Base-by-base conservation (phyloP, 2,113 vertebrate genomes). In the Myxocyprinus asiaticus region DNA sequence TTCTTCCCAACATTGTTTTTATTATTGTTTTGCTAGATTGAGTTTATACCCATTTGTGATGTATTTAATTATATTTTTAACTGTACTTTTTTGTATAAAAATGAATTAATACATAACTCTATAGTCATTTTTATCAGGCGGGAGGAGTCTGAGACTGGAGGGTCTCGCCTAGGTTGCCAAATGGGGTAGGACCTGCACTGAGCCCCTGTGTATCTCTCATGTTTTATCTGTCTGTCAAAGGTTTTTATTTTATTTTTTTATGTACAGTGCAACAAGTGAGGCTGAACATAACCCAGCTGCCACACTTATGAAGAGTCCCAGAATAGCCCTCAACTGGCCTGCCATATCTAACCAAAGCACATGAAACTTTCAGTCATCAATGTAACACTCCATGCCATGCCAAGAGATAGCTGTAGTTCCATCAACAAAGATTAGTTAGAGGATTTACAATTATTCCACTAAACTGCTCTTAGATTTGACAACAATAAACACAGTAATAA, bases 251-350 rank as follows among this genome's bases (percentile, higher is more conserved):
- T n/a, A n/a, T n/a, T n/a, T 89, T 87, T 83, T 85, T 76, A 11
- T 66, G 48, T 85, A 88, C 74, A 62, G 77, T 82, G 84, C 81
- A 84, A 82, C 86, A 84, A 90, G 91, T 92, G 90, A 89, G 88
- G 89, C 67, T 72, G 88, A 88, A 92, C 91, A 91, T 83, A 89
- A 91, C 90, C 73, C 90, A 91, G 91, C 86, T 87, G 86, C 86
- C 85, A 86, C 81, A 86, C 87, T 86, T 85, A 84, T 89, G 87
- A 92, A 91, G 89, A 85, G 64, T 88, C 91, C 89, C 88, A 90
- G 90, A 93, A 93, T 93, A 92, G 88, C 88, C 66, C 75, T 76
- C 68, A 70, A 66, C 62, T 2, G 84, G 80, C 84, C 87, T 47
- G 42, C 84, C 88, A 86, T 89, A 90, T 91, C 91, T 91, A 59